These are phyloP conservation scores for Danio tinwini DNA, from an alignment of 2,797 vertebrate genomes.

Conservation along the genomic window DNA sequence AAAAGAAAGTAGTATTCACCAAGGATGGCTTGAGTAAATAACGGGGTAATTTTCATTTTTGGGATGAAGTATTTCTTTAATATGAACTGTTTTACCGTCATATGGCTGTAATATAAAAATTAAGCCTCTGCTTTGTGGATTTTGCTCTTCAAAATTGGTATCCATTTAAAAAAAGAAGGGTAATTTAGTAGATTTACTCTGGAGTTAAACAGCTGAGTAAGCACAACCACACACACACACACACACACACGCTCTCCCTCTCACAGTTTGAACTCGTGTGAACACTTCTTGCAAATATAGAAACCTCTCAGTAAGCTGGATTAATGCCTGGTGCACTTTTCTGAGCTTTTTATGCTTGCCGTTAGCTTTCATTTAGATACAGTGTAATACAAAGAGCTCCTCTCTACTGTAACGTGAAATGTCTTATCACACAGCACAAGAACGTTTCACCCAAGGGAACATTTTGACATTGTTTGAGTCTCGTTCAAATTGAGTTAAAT, in stretches of 20 bases:
- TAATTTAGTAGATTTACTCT: background rate
- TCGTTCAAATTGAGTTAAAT: background rate
- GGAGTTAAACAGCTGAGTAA: slow-evolving; percentile 10
- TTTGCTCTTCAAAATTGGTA: background rate
- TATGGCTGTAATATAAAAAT: background rate
- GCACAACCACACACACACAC: background rate
- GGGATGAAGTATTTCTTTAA: too few species aligned
- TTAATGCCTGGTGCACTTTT: background rate
- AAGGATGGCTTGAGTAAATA: too few species aligned
- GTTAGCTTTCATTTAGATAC: slow-evolving; percentile 1
- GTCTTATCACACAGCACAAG: background rate
- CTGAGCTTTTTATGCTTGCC: background rate
- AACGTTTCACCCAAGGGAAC: background rate
- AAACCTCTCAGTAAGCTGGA: background rate
- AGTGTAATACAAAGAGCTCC: background rate
- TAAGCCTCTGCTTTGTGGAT: background rate
- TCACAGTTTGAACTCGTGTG: background rate
- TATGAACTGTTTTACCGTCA: background rate
- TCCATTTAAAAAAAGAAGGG: background rate
- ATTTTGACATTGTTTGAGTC: background rate
- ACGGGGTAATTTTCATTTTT: too few species aligned
- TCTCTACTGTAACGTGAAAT: too few species aligned
- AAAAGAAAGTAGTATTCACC: too few species aligned
- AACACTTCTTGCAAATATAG: background rate
- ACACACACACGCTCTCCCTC: background rate